A percentile compares a stretch with the other conserved stretches of the same genome.
phyloP scores from a whole-genome alignment of 2,797 vertebrate species.

The Falco columbarius region DNA sequence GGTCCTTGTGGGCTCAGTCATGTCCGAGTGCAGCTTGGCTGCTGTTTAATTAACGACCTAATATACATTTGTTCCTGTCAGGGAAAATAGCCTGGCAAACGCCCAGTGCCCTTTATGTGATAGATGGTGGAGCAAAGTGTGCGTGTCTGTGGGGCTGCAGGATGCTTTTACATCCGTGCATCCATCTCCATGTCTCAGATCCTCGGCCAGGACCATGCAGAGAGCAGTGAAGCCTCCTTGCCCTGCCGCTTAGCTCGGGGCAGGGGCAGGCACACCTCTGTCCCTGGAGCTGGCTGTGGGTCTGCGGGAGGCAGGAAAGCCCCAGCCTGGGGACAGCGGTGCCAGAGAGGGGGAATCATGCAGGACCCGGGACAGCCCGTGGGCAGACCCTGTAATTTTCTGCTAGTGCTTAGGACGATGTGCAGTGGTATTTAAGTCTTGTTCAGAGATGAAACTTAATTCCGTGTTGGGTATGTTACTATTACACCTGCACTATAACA shows the following conservation, averaged over 20 bases:
- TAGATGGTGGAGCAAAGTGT: constrained; percentile 30
- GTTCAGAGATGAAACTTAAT: background rate
- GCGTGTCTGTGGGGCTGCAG: background rate
- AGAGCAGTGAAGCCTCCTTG: background rate
- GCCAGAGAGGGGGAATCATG: background rate
- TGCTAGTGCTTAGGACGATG: background rate
- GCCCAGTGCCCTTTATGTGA: constrained; percentile 68
- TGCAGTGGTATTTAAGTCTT: background rate
- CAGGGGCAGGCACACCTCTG: background rate
- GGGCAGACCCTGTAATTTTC: background rate
- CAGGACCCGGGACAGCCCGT: background rate
- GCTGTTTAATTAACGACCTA: constrained; percentile 63
- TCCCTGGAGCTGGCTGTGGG: background rate
- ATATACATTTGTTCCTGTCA: constrained; percentile 38
- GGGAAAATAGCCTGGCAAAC: constrained; percentile 41
- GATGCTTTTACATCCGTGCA: background rate
- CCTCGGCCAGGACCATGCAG: background rate
- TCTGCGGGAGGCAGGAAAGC: background rate
- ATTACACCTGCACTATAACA: background rate
- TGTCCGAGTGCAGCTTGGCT: background rate
- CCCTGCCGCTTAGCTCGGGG: accelerated
- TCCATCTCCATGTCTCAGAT: background rate
- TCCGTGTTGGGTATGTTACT: background rate
- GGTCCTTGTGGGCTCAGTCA: background rate
- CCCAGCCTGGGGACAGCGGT: background rate